Evolutionary conservation across 37 sponge, comb jelly and placozoan genomes (phyloP), one percentile per base, ranked within the genome.

Genomic region (Hexactinellida sp.): DNA sequence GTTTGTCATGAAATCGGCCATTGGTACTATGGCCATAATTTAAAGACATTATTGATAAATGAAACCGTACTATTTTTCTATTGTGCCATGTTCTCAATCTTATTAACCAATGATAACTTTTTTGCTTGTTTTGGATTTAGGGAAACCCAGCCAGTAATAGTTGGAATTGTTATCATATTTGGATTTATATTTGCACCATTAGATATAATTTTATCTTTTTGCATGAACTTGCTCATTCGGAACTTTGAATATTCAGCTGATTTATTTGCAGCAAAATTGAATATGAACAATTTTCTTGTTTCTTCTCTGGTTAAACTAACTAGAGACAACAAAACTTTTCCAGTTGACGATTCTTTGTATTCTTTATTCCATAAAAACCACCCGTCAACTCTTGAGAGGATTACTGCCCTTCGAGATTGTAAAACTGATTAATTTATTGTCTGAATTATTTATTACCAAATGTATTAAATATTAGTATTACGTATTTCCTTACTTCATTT

Each of bases 1-100:
- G 51, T 98, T 84, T 87, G 90, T 39, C 99, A 98, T 83, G 99
- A 98, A 83, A 92, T 98, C 37, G 99, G 99, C 0, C 99, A 98
- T 82, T 95, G 96, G 99, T 89, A 91, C 13, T 85, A 85, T 82
- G 89, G 91, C 52, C 98, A 97, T 63, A 91, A 87, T 28, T 54
- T 93, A 19, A 97, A 93, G 84, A 21, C 76, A 63, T n/a, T 63
- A 63, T 7, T 63, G 3, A 21, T 63, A 28, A 63, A 63, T 23
- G 76, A 63, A 28, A 25, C 13, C 3, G 76, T 63, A 25, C 34
- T 63, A 25, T 63, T 63, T 25, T 7, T n/a, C 3, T 63, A 63
- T 63, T 32, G 25, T 63, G 21, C 30, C 3, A 5, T 63, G 1
- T 63, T 63, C 34, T 63, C 76, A 25, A 5, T n/a, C 3, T 63